These are phyloP conservation scores for Ciona savignyi DNA, from an alignment of 23 tunicate genomes.

Conservation along the genomic window DNA sequence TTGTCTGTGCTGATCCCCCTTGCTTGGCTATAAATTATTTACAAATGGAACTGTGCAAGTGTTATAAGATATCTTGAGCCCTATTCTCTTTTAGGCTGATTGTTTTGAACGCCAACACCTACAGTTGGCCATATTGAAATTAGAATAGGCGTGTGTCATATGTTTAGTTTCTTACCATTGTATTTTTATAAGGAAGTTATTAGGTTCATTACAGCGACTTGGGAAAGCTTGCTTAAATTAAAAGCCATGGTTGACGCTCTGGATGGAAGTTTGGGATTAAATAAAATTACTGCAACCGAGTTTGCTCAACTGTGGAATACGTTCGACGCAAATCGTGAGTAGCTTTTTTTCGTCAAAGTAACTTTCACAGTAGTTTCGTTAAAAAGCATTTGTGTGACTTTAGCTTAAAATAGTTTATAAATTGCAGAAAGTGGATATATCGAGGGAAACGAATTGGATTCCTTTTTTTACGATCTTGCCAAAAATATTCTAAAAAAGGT, in stretches of 20 bases:
- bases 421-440: slow-evolving; percentile 63
- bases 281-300: slow-evolving; percentile 22
- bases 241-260: neutral
- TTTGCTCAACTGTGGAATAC: slow-evolving; percentile 65
- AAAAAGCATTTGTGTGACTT: neutral
- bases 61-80: no score
- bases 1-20: no score
- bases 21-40: no score
- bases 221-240: neutral
- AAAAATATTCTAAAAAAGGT: slow-evolving; percentile 68
- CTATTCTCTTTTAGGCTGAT: no score
- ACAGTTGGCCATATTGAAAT: no score
- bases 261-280: neutral
- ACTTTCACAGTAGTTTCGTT: no score
- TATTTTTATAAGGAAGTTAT: neutral
- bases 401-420: neutral
- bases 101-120: no score
- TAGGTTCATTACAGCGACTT: neutral
- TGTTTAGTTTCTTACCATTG: no score
- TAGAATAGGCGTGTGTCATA: no score
- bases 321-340: slow-evolving; percentile 59
- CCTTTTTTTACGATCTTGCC: slow-evolving; percentile 57
- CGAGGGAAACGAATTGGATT: slow-evolving; percentile 64
- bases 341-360: neutral
- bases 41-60: no score